Base-by-base conservation (phyloP, 2,113 vertebrate species). In the Scortum barcoo region DNA sequence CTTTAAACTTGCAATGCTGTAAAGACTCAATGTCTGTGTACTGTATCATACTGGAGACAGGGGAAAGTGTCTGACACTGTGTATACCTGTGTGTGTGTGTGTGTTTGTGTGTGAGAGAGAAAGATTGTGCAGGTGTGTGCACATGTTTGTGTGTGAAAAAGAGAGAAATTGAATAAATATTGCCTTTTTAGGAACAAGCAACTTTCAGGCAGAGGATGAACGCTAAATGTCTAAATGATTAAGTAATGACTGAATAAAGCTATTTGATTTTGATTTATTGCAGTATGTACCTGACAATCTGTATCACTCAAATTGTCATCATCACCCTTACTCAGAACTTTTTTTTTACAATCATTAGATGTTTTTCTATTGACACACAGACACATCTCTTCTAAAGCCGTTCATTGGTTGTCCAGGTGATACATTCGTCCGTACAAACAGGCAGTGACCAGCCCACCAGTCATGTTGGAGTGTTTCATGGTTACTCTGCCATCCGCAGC, bases 361-460 rank as follows among this genome's bases (percentile, higher is more conserved):
- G 3, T 28, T 28, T 54, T 42, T 44, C 33, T 66, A 48, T 17
- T 42, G 13, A 22, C 22, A 33, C 9, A n/a, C n/a, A n/a, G n/a
- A n/a, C 19, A 30, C 17, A 42, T 48, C 24, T 19, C 4, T 54
- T 53, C 14, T 20, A 12, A 40, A 26, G 24, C 22, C 9, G 0
- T 19, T 89, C 0, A 80, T 20, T 74, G 10, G 3, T 93, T 90
- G 68, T 97, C 96, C 84, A 95, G 96, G 69, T 97, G 96, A 74
- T 99, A 97, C 91, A 94, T 89, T 20, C 97, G 94, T 75, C 97
- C 97, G 1, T 98, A 99, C 4, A 99, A 92, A 85, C 95, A 96
- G 22, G 97, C 95, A 0, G 97, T 98, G 86, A 99, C 89, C 38
- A 99, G 92, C 14, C 97, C 97, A 0, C 73, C 92, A 0, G 93